phyloP scores from a whole-genome alignment of 2,888 invertebrate genomes.

The Gandaritis pyraliata region DNA sequence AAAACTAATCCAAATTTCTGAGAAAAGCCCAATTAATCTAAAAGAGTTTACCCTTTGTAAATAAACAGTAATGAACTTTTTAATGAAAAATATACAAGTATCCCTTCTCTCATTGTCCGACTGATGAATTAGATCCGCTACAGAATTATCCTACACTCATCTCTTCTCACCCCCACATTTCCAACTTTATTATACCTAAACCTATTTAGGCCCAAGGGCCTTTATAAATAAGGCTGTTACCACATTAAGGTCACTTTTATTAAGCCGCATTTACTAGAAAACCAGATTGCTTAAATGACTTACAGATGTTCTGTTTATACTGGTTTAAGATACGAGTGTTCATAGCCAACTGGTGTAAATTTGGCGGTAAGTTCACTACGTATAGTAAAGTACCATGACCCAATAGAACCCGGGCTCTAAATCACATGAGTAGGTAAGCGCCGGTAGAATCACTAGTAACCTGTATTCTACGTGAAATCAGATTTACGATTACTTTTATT shows the following conservation, averaged over 20 bases:
- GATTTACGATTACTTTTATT: constrained; percentile 40
- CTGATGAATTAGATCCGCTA: constrained; percentile 34
- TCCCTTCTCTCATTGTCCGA: constrained; percentile 19
- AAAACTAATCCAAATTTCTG: constrained; percentile 15
- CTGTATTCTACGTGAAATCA: constrained; percentile 10
- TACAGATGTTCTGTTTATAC: no score
- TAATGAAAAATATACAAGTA: constrained; percentile 32
- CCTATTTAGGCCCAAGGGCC: constrained; percentile 32
- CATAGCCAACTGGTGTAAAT: no score
- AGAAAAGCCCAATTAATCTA: constrained; percentile 12
- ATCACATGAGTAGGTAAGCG: no score
- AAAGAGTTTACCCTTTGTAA: constrained; percentile 26
- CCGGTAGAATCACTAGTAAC: background rate
- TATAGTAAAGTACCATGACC: no score
- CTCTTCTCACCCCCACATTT: constrained; percentile 25
- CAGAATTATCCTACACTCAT: constrained; percentile 35
- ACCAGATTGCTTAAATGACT: constrained; percentile 4
- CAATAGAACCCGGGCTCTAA: no score
- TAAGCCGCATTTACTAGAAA: constrained; percentile 11
- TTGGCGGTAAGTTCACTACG: no score
- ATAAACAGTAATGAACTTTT: constrained; percentile 27
- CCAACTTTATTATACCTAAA: constrained; percentile 35
- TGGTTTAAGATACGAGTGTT: no score
- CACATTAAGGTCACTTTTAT: constrained; percentile 27
- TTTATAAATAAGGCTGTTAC: constrained; percentile 35